Base-by-base conservation (phyloP, 2,113 vertebrate species). In the Pipa parva region DNA sequence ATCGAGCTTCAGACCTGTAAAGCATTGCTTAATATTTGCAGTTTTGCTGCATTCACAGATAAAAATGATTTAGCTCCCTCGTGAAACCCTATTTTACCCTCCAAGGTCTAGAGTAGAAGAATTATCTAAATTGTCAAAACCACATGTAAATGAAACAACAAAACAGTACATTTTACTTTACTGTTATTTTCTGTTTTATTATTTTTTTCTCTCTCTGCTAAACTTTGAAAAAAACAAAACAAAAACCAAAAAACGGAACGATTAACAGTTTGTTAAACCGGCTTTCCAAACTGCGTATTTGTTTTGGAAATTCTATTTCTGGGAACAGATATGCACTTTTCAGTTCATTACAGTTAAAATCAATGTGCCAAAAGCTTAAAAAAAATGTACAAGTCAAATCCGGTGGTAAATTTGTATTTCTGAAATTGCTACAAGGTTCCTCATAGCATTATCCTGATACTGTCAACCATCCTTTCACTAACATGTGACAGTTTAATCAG, bases 261-360 rank as follows among this genome's bases (percentile, higher is more conserved):
- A 18, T 50, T 52, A 18, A 24, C 48, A 24, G 33, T 52, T 45
- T 29, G 21, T 20, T 37, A 28, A 33, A 50, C 18, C 27, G 31
- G 63, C n/a, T 58, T 52, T 33, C 20, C 52, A 57, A n/a, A 48
- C 48, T 37, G n/a, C 52, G 28, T 12, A 63, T 63, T 21, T 52
- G 28, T 50, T 49, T 22, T 26, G 48, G 3, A 24, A 45, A 42
- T 33, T 18, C 27, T 54, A 28, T 24, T 69, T 52, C 10, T 18
- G n/a, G 48, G 58, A n/a, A 12, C 36, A 42, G 22, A 39, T 24
- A 33, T 67, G 7, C 17, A 48, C 20, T 71, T 74, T 77, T 63
- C 51, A 69, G 63, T 66, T 60, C 70, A 63, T 73, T 80, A 63
- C 79, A 72, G 76, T 56, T 63, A 59, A 75, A 77, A 81, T 71